Percentiles rank a stretch among this genome's conserved stretches.
Evolutionary conservation across 1,140 invertebrate species (phyloP).

Genomic region (Drosophila setifemur): DNA sequence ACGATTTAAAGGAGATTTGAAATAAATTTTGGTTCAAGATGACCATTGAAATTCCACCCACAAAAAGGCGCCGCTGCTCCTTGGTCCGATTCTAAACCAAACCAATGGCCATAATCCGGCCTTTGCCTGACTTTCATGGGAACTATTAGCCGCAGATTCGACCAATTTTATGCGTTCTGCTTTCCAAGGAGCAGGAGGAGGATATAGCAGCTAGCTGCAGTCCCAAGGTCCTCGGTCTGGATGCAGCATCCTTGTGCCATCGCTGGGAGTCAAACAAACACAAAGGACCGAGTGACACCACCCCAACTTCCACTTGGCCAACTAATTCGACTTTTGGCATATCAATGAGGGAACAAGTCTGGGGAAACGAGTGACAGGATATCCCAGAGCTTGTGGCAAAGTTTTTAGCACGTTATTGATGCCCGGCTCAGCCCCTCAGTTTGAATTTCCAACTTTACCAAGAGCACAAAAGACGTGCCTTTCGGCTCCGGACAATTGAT

Average conservation of each 20-base stretch:
- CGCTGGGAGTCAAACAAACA: conserved; percentile 21
- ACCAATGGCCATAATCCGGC: not conserved
- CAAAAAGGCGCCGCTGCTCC: too few relatives aligned
- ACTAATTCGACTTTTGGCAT: conserved; percentile 45
- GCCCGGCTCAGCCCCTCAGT: conserved; percentile 23
- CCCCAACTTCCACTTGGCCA: not conserved
- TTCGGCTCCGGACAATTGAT: conserved; percentile 41
- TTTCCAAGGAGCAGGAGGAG: not conserved
- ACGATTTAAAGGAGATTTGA: too few relatives aligned
- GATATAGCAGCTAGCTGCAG: conserved; percentile 8
- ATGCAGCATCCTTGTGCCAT: not conserved
- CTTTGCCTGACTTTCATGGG: not conserved
- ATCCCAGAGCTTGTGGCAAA: conserved; percentile 36
- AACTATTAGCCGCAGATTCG: conserved; percentile 19
- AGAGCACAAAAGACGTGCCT: conserved; percentile 12
- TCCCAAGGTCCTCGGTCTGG: conserved; percentile 1
- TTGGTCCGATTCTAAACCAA: too few relatives aligned
- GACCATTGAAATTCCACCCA: too few relatives aligned
- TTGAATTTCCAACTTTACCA: conserved; percentile 35
- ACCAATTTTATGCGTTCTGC: conserved; percentile 5
- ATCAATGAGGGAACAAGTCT: conserved; percentile 39
- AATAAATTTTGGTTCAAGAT: too few relatives aligned
- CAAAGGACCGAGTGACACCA: conserved; percentile 9
- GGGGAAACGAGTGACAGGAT: conserved; percentile 9
- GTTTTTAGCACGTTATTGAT: conserved; percentile 60